Base-by-base conservation (phyloP, 2,888 invertebrate genomes). In the Cynaeus angustus region DNA sequence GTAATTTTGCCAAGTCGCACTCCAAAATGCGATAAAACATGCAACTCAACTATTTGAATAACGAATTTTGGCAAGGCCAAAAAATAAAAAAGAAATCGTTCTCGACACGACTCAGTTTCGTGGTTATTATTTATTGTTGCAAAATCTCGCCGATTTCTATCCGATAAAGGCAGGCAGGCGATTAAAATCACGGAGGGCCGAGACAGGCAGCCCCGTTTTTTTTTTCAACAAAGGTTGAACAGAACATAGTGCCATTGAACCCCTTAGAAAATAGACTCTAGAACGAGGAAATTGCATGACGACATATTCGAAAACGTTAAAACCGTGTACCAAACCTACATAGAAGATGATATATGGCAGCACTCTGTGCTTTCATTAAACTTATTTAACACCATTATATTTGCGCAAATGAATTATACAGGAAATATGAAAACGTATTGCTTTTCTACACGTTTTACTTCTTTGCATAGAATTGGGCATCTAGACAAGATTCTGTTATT, bases 211-310 rank as follows among this genome's bases (percentile, higher is more conserved):
- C 13, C 55, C 13, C 6, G 48, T 46, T 37, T 30, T 58, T 58
- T 21, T 48, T 46, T 59, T 59, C 37, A 12, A 4, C 43, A 75
- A 67, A 72, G 71, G 64, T 72, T 68, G 70, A 72, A 75, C 71
- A 50, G 71, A 74, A 68, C 70, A 52, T 37, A 66, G 62, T 72
- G 74, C 72, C 74, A 58, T 74, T 74, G 74, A 75, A 75, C 74
- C 30, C 14, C 43, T 45, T 14, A 26, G 59, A 43, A 58, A 46
- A 67, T 67, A 61, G 66, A 66, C 41, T 50, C 50, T 46, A 59
- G 61, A 67, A 67, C 67, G 67, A 67, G 67, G 67, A 67, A 67
- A 67, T 67, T 43, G 67, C 67, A 67, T 67, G 67, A 67, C 67
- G 45, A 66, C 56, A 66, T 46, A 61, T 50, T 67, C 61, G 33